These are phyloP conservation scores for Atta colombica DNA, from an alignment of 1,140 invertebrate species.

Conservation along the genomic window DNA sequence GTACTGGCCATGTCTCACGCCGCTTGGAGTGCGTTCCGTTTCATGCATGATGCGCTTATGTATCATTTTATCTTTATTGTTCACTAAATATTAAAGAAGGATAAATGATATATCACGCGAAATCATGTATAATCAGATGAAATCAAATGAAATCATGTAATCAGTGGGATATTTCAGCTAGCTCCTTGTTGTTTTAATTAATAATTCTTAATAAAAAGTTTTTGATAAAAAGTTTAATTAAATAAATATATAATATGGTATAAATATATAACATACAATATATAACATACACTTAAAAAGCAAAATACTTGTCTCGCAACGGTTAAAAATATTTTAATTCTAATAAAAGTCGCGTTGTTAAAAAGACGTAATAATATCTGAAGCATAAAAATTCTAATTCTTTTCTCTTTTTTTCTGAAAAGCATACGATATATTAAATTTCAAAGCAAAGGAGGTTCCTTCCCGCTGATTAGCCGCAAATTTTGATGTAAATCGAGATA, in stretches of 20 bases:
- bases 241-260: no score
- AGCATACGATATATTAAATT: not conserved
- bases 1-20: no score
- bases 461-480: not conserved
- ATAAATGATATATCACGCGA: no score
- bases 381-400: not conserved
- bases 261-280: no score
- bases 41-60: no score
- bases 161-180: no score
- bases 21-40: no score
- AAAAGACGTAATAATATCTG: not conserved
- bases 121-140: no score
- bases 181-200: no score
- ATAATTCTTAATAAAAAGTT: not conserved
- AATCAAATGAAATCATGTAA: no score
- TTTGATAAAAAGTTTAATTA: not conserved
- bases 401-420: not conserved
- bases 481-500: conserved; percentile 22
- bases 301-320: not conserved
- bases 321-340: not conserved
- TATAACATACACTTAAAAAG: not conserved
- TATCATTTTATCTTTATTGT: no score
- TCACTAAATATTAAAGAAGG: no score
- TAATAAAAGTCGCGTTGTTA: not conserved
- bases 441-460: not conserved